A percentile compares a stretch with the other conserved stretches of the same genome.
Conservation (phyloP, 2,888 invertebrate genomes). For the Torymus auratus region DNA sequence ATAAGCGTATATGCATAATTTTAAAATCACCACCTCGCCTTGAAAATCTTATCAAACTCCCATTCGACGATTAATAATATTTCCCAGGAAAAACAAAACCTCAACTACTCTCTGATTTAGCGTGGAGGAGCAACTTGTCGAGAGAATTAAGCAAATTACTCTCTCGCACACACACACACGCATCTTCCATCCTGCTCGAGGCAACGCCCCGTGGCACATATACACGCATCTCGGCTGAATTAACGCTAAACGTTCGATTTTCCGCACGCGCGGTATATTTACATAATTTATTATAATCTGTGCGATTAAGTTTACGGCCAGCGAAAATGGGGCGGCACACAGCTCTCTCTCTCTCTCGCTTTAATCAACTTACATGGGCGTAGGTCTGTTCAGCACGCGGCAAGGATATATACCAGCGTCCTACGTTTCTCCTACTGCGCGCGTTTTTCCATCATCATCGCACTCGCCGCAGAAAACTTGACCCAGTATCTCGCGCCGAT, state of each 20-base stretch:
- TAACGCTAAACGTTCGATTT: slow-evolving; percentile 11
- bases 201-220: too few relatives aligned
- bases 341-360: background rate
- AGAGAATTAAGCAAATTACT: too few relatives aligned
- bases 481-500: slow-evolving; percentile 42
- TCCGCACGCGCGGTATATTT: slow-evolving; percentile 10
- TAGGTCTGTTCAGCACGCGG: slow-evolving; percentile 30
- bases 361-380: slow-evolving; percentile 10
- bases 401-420: slow-evolving; percentile 50
- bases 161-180: too few relatives aligned
- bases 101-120: too few relatives aligned
- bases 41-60: too few relatives aligned
- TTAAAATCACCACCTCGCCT: too few relatives aligned
- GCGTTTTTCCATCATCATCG: slow-evolving; percentile 48
- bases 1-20: too few relatives aligned
- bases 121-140: too few relatives aligned
- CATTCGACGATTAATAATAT: too few relatives aligned
- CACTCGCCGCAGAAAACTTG: slow-evolving; percentile 50
- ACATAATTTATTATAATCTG: slow-evolving; percentile 49
- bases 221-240: slow-evolving; percentile 1
- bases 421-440: slow-evolving; percentile 59
- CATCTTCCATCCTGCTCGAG: too few relatives aligned
- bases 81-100: too few relatives aligned
- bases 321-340: background rate
- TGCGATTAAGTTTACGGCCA: slow-evolving; percentile 42